Conservation (phyloP, 2,113 vertebrate genomes). For the Pipra filicauda region DNA sequence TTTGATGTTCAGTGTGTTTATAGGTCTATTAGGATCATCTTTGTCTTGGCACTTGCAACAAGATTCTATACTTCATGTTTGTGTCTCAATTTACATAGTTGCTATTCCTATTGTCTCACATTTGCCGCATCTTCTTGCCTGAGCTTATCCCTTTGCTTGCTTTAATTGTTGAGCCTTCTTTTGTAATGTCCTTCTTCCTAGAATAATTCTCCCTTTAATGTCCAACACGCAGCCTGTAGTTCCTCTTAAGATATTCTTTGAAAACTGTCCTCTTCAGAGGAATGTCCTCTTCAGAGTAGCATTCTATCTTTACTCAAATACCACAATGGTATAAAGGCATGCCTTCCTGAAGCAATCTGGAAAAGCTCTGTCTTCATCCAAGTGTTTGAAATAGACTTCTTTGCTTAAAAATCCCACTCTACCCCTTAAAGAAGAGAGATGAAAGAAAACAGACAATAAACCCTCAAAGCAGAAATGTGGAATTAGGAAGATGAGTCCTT, state of each 20-base stretch:
- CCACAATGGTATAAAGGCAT: not conserved
- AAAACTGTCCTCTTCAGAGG: not conserved
- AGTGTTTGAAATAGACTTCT: not conserved
- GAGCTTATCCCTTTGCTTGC: not conserved
- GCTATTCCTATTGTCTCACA: not conserved
- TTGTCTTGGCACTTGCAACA: not conserved
- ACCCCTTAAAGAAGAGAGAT: not conserved
- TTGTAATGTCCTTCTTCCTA: not conserved
- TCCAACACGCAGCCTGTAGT: not conserved
- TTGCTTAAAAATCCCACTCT: not conserved
- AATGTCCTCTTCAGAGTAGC: not conserved
- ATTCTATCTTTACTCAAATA: not conserved
- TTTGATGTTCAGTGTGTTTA: not conserved
- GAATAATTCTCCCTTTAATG: not conserved
- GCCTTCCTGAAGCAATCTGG: not conserved
- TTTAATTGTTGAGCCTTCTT: not conserved
- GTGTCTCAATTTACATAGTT: not conserved
- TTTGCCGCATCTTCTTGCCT: not conserved
- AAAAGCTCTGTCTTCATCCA: not conserved
- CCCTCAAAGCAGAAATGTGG: not conserved
- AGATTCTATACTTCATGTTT: not conserved
- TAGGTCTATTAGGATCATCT: not conserved
- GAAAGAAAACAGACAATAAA: not conserved
- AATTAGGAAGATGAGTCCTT: not conserved
- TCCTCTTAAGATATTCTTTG: not conserved